Conservation (phyloP, 2,113 vertebrate species). For the Nettapus auritus region DNA sequence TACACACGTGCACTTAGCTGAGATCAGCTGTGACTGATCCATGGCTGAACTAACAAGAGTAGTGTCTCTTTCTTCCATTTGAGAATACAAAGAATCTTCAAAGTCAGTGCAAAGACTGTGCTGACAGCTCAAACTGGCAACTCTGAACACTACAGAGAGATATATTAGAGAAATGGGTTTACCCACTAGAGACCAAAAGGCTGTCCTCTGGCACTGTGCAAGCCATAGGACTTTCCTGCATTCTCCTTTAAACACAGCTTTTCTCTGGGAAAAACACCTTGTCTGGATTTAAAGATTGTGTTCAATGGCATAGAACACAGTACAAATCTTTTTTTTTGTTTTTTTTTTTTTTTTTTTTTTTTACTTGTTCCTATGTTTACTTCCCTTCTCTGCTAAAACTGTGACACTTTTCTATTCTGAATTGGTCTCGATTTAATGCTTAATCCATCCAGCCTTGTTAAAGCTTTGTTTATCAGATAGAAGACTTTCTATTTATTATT, state of each 20-base stretch:
- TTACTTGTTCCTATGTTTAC: not conserved
- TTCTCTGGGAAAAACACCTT: not conserved
- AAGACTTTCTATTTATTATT: constrained; percentile 13
- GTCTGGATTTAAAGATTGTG: constrained; percentile 36
- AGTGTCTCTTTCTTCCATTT: not conserved
- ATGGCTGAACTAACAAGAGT: not conserved
- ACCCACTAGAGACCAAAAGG: not conserved
- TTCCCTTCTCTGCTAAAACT: not conserved
- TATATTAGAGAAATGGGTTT: not conserved
- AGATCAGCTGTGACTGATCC: not conserved
- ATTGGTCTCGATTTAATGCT: not conserved
- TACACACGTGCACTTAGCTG: not conserved
- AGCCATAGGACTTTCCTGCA: not conserved
- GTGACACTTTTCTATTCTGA: not conserved
- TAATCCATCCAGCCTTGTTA: not conserved
- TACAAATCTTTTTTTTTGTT: not conserved
- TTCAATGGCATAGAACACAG: constrained; percentile 8
- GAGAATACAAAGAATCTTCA: not conserved
- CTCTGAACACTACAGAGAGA: not conserved
- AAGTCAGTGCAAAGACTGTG: not conserved
- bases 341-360: not conserved
- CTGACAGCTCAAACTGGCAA: not conserved
- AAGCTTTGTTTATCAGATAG: not conserved
- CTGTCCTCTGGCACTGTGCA: not conserved
- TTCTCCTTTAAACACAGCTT: not conserved